Evolutionary conservation across 2,888 invertebrate genomes (phyloP).

Genomic region (Campaea margaritaria): DNA sequence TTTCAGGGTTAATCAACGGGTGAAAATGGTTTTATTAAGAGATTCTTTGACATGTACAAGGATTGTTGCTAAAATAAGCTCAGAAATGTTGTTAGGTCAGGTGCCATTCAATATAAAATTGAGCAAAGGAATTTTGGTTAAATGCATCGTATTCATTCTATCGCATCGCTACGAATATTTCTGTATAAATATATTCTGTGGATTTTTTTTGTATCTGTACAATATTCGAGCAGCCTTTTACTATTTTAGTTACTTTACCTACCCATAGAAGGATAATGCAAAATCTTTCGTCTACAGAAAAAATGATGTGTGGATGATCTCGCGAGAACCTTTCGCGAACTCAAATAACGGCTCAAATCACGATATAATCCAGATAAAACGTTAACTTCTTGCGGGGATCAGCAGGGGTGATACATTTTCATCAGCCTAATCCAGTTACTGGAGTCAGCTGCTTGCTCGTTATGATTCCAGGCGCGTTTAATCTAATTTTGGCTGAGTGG

Average conservation of each 20-base stretch:
- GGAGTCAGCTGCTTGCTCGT: constrained; percentile 51
- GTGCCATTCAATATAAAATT: not conserved
- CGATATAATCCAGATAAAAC: constrained; percentile 38
- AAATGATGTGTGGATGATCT: constrained; percentile 1
- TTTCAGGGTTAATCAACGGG: constrained; percentile 23
- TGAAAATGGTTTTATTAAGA: constrained; percentile 19
- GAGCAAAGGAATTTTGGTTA: not conserved
- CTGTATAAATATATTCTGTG: not conserved
- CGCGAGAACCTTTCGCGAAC: constrained; percentile 14
- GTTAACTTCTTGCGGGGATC: constrained; percentile 46
- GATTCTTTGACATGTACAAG: constrained; percentile 1
- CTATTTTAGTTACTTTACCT: no score
- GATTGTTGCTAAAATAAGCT: not conserved
- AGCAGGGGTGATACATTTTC: constrained; percentile 56
- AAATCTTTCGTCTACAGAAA: not conserved
- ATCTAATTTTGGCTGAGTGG: constrained; percentile 51
- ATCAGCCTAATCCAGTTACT: constrained; percentile 56
- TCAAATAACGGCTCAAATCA: constrained; percentile 32
- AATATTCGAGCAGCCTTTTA: no score
- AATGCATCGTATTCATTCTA: not conserved
- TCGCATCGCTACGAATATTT: not conserved
- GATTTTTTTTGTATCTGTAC: not conserved
- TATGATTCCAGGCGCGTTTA: constrained; percentile 52
- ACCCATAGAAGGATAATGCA: no score
- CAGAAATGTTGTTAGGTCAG: not conserved